Conservation (phyloP, 1,140 invertebrate species). For the Neelides sp. region DNA sequence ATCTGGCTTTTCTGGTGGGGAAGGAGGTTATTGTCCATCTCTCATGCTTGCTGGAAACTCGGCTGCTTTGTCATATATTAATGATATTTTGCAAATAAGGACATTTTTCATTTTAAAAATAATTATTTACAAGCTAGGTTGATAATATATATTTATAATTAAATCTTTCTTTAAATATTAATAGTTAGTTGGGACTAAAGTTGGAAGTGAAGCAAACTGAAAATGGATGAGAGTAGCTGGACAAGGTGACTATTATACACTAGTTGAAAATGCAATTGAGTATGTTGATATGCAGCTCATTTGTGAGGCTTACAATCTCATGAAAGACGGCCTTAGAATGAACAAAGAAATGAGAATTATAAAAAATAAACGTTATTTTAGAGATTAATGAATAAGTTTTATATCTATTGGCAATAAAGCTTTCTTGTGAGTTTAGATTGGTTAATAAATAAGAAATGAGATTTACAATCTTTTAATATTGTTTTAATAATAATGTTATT, state of each 20-base stretch:
- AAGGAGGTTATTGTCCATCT: slow-evolving; percentile 94
- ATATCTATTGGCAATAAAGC: no score
- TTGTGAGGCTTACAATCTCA: slow-evolving; percentile 91
- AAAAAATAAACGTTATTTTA: slow-evolving; percentile 6
- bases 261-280: slow-evolving; percentile 97
- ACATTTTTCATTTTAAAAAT: background rate
- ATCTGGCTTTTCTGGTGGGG: slow-evolving; percentile 93
- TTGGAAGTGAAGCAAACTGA: slow-evolving; percentile 79
- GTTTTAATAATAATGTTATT: no score
- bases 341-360: slow-evolving; percentile 79
- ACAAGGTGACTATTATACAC: slow-evolving; percentile 97
- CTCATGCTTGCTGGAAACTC: slow-evolving; percentile 91
- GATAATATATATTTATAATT: no score
- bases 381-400: background rate
- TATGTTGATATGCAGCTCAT: slow-evolving; percentile 99
- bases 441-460: no score
- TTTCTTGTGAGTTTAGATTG: no score
- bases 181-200: slow-evolving; percentile 78
- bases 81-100: slow-evolving; percentile 79
- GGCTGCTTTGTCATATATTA: slow-evolving; percentile 83
- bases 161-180: slow-evolving; percentile 26
- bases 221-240: slow-evolving; percentile 96
- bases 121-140: background rate
- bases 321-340: slow-evolving; percentile 68
- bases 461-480: no score